Percentiles rank a stretch among this genome's conserved stretches.
Evolutionary conservation across 2,797 vertebrate species (phyloP).

Genomic region (Sebastolobus alascanus): DNA sequence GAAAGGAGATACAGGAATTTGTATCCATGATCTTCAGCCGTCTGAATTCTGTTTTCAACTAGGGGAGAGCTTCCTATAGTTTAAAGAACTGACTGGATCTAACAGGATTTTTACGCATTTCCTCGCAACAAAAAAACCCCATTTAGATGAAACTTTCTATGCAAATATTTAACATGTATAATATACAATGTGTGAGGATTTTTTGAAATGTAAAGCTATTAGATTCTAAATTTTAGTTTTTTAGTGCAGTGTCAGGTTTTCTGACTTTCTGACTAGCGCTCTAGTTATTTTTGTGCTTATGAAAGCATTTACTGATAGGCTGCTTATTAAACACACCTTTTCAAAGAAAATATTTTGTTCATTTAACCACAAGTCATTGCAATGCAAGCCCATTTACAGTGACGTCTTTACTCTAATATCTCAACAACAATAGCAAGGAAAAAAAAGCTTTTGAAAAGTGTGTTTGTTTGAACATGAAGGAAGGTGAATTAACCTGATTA

Average conservation of each 20-base stretch:
- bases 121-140: not conserved
- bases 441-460: not conserved
- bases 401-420: not conserved
- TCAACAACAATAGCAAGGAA: not conserved
- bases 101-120: not conserved
- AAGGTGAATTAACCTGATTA: not conserved
- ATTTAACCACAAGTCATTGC: not conserved
- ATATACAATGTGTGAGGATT: not conserved
- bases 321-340: not conserved
- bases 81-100: not conserved
- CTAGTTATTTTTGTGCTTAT: not conserved
- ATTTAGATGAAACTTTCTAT: not conserved
- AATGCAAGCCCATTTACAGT: not conserved
- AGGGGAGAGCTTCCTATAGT: not conserved
- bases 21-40: not conserved
- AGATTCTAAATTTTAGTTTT: not conserved
- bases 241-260: not conserved
- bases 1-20: not conserved
- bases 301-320: not conserved
- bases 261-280: not conserved
- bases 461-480: slow-evolving; percentile 6
- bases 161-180: not conserved
- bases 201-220: not conserved
- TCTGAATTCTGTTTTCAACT: slow-evolving; percentile 1
- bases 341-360: not conserved